Conservation (phyloP, 2,888 invertebrate genomes). For the Pelosia muscerda region DNA sequence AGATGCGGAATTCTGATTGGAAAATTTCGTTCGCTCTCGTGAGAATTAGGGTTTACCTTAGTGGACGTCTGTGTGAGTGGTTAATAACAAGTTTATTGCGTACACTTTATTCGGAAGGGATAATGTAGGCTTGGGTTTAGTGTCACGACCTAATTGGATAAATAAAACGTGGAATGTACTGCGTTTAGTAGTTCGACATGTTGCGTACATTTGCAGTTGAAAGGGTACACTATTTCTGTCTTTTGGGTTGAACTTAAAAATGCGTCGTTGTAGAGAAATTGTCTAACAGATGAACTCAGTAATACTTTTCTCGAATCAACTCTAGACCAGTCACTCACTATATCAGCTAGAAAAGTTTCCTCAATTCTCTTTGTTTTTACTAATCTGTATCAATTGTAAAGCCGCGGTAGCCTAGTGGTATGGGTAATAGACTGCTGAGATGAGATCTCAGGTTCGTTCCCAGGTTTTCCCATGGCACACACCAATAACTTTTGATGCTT, state of each 20-base stretch:
- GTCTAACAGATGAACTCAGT: background rate
- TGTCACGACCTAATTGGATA: conserved; percentile 41
- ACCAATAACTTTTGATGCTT: too few species aligned
- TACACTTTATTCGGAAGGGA: conserved; percentile 38
- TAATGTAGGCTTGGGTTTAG: conserved; percentile 45
- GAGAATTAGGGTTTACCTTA: conserved; percentile 18
- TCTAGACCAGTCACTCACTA: too few species aligned
- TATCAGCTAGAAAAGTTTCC: too few species aligned
- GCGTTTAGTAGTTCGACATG: background rate
- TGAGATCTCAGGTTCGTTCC: too few species aligned
- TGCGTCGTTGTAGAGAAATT: background rate
- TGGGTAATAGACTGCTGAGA: too few species aligned
- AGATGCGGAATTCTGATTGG: background rate
- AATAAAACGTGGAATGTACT: conserved; percentile 41
- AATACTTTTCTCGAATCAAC: background rate
- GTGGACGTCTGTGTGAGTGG: conserved; percentile 28
- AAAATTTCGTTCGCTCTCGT: conserved; percentile 8
- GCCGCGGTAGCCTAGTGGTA: too few species aligned
- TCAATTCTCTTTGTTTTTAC: too few species aligned
- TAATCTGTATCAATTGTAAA: too few species aligned
- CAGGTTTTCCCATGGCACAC: too few species aligned
- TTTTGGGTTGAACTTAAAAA: background rate
- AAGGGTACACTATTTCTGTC: background rate
- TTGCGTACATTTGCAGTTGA: background rate
- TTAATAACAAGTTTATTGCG: conserved; percentile 48